Evolutionary conservation across 2,113 vertebrate species (phyloP), one percentile per base, ranked within the genome.

Genomic region (Indicator indicator): DNA sequence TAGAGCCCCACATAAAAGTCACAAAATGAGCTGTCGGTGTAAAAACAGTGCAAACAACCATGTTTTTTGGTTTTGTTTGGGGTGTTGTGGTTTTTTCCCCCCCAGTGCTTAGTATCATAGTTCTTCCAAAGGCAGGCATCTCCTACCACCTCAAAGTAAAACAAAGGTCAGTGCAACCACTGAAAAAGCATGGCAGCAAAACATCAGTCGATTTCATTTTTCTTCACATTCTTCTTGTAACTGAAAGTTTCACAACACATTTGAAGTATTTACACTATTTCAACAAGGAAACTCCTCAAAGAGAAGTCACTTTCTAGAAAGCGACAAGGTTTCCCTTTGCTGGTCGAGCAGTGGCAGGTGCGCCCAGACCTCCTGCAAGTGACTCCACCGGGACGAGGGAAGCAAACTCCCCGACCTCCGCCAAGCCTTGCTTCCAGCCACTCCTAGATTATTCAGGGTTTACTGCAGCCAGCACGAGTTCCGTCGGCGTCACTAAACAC

Each of bases 371-470:
- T 5, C 14, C n/a, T 2, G 19, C 38, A 20, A 28, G 18, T 3
- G 18, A 15, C 24, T 28, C 20, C n/a, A 13, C 0, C 7, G 4
- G 2, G 6, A 16, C 0, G 1, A 17, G 17, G 5, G 24, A 44
- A 5, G 9, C 16, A 5, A 42, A 9, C 9, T 28, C 6, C 54
- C 36, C 8, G 18, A 14, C 11, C n/a, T 17, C 4, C 2, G 24
- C 28, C 69, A 14, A 52, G 54, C 40, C 40, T 12, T 13, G 14
- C 42, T 8, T 20, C 24, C 16, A 40, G n/a, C 36, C 36, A 2
- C 30, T 40, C 33, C 44, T 3, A 11, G 3, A 33, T 13, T 33
- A 40, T 28, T 1, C 7, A 69, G 12, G 27, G 2, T 24, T 30
- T 11, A 20, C 58, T 6, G 16, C 17, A 2, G 9, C 5, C 32